phyloP scores from a whole-genome alignment of 2,113 vertebrate species.

The Ceyx melanurus region DNA sequence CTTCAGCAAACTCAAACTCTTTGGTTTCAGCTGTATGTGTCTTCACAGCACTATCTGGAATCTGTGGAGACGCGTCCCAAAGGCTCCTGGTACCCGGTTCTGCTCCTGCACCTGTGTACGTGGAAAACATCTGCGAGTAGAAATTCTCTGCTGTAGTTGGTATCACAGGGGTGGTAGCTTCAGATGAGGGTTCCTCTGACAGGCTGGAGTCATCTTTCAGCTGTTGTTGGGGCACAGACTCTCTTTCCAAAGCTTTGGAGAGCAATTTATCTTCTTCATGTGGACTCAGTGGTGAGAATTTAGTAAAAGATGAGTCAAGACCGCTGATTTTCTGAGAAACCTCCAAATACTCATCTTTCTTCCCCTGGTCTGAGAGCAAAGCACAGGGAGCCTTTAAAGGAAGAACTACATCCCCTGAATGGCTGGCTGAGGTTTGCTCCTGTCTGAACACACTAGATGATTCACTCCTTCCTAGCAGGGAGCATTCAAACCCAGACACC shows the following conservation, averaged over 20 bases:
- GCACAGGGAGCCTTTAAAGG: constrained; percentile 63
- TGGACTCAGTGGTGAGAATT: constrained; percentile 78
- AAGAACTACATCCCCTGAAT: constrained; percentile 78
- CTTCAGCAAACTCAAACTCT: constrained; percentile 74
- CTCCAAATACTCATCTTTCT: constrained; percentile 90
- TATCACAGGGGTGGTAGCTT: constrained; percentile 73
- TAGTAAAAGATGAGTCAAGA: constrained; percentile 78
- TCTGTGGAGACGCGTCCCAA: constrained; percentile 80
- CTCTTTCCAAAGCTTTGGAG: constrained; percentile 46
- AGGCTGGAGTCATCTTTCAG: constrained; percentile 66
- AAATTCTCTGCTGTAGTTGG: constrained; percentile 51
- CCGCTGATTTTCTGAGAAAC: constrained; percentile 83
- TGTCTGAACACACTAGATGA: constrained; percentile 50
- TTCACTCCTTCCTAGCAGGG: constrained; percentile 58
- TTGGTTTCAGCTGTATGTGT: constrained; percentile 80
- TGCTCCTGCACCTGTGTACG: background rate
- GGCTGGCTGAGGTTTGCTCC: constrained; percentile 63
- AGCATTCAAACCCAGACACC: constrained; percentile 78
- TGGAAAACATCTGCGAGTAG: constrained; percentile 55
- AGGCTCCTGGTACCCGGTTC: constrained; percentile 68
- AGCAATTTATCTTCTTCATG: constrained; percentile 78
- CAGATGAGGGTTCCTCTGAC: constrained; percentile 76
- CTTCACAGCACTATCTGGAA: constrained; percentile 76
- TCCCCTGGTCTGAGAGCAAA: constrained; percentile 65
- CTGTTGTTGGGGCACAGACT: constrained; percentile 42